phyloP scores from a whole-genome alignment of 2,888 invertebrate species.

The Oasisia sp. region DNA sequence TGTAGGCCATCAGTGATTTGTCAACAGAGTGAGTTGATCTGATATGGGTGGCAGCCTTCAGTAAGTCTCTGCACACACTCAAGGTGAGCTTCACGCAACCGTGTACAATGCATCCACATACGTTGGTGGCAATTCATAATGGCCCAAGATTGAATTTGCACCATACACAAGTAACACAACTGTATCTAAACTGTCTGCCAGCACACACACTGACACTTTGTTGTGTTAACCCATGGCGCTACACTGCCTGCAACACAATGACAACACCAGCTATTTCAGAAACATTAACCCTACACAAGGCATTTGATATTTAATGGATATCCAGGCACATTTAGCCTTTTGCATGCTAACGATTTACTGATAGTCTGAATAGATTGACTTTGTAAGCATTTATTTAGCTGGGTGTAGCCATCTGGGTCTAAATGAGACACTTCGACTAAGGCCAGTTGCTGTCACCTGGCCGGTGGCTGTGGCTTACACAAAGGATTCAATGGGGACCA shows the following conservation, averaged over 20 bases:
- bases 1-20: neutral
- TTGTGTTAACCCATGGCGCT: neutral
- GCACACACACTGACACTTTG: neutral
- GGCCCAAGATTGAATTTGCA: neutral
- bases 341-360: neutral
- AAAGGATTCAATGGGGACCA: neutral
- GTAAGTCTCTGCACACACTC: neutral
- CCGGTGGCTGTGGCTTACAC: neutral
- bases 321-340: neutral
- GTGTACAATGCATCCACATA: neutral
- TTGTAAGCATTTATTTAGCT: neutral
- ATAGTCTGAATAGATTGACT: neutral
- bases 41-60: neutral
- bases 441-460: neutral
- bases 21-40: neutral
- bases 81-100: neutral
- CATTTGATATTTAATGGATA: neutral
- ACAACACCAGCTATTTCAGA: neutral
- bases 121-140: neutral
- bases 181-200: neutral
- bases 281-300: neutral
- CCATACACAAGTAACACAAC: neutral
- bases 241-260: neutral
- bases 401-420: neutral
- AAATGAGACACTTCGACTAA: neutral